Percentiles rank a stretch among this genome's conserved stretches.
phyloP scores from a whole-genome alignment of 2,113 vertebrate species.

The Chiloscyllium plagiosum region DNA sequence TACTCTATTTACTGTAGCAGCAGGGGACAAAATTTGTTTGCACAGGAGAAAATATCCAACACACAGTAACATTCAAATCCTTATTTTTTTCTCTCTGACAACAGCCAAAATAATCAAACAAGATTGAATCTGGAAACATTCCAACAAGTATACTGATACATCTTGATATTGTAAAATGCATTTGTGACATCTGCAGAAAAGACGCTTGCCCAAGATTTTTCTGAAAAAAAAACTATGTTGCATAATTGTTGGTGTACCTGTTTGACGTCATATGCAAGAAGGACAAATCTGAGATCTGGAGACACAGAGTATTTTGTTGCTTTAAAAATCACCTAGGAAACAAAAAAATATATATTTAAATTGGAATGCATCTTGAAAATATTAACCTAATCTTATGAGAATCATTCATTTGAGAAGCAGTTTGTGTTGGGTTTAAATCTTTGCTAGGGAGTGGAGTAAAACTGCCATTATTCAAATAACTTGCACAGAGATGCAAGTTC shows the following conservation, averaged over 20 bases:
- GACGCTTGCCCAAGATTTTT: conserved; percentile 40
- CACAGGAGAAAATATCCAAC: neutral
- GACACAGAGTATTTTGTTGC: conserved; percentile 86
- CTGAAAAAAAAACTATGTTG: conserved; percentile 31
- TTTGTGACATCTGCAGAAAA: neutral
- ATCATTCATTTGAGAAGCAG: neutral
- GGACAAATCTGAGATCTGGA: conserved; percentile 86
- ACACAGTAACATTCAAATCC: neutral
- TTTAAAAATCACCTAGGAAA: conserved; percentile 80
- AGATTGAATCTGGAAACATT: neutral
- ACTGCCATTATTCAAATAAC: neutral
- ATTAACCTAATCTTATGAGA: neutral
- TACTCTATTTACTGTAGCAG: neutral
- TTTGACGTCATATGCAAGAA: conserved; percentile 92
- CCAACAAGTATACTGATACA: neutral
- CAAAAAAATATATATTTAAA: conserved; percentile 29
- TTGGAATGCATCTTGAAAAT: neutral
- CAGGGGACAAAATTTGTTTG: neutral
- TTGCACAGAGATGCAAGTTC: neutral
- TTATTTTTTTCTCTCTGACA: neutral
- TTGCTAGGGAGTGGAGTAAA: neutral
- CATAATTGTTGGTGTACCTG: conserved; percentile 62
- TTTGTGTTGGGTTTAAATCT: too few relatives aligned
- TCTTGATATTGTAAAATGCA: neutral
- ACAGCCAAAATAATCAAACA: neutral